Evolutionary conservation across 2,797 vertebrate species (phyloP), one percentile per base, ranked within the genome.

Genomic region (Microchirus variegatus): DNA sequence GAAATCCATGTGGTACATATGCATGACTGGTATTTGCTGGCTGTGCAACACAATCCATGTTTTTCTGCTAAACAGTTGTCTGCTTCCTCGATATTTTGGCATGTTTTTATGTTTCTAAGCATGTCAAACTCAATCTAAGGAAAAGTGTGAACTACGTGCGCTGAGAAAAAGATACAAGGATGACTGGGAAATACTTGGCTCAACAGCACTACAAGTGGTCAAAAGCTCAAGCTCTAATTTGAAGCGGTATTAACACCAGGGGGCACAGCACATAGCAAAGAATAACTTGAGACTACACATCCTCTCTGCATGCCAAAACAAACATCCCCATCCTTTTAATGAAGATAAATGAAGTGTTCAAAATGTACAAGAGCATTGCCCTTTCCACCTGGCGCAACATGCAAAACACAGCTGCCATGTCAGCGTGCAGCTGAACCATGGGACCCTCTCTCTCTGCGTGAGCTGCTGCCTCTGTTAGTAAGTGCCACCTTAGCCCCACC

Each of bases 281-380:
- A 67, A 70, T 52, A 65, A 4, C 53, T 5, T 42, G 19, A 78
- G 53, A 10, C 57, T 53, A 80, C 77, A 80, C 77, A 82, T 73
- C 73, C 69, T 72, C 50, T 44, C 47, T 15, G 26, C 11, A 53
- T 62, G 80, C 81, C 80, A 83, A 80, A 75, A 62, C 69, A 55
- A 82, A 80, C 80, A 84, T 69, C 60, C 72, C 69, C 72, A 73
- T 83, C 61, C 72, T 70, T 80, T 70, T 85, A 86, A 87, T 84
- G 83, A 85, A 85, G 80, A 84, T 77, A 81, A 90, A 89, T 85
- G 63, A 81, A 75, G 78, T 79, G 81, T 70, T 87, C 83, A 86
- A 22, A 91, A 81, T 84, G 82, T 73, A 67, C 64, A 61, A 63
- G 67, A 78, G 67, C 1, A 36, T 63, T 81, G 80, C 68, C 81